phyloP scores from a whole-genome alignment of 2,888 invertebrate genomes.

The Ceriagrion tenellum region DNA sequence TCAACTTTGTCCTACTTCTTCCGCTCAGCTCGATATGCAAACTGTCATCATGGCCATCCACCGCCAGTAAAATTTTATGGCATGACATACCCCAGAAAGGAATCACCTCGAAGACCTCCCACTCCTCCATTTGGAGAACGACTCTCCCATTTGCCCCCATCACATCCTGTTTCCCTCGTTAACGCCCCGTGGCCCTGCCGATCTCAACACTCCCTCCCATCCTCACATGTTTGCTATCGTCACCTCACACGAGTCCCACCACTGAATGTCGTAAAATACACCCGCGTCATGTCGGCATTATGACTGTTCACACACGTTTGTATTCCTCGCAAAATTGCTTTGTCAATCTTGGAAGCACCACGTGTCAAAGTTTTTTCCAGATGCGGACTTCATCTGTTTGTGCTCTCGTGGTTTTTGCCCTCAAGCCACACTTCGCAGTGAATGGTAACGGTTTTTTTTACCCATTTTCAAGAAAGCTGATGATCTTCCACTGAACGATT shows the following conservation, averaged over 20 bases:
- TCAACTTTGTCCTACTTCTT: background rate
- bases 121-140: background rate
- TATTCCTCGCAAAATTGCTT: background rate
- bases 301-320: background rate
- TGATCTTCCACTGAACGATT: too few relatives aligned
- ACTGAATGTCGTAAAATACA: background rate
- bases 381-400: background rate
- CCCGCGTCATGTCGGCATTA: background rate
- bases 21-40: background rate
- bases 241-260: background rate
- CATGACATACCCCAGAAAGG: background rate
- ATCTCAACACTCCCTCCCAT: background rate
- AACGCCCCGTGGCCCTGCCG: background rate
- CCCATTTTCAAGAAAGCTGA: too few relatives aligned
- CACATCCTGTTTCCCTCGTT: background rate
- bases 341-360: background rate
- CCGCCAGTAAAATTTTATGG: background rate
- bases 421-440: too few relatives aligned
- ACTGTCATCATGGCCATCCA: background rate
- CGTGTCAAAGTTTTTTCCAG: background rate
- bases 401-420: too few relatives aligned
- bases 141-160: too few relatives aligned
- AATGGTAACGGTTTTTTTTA: too few relatives aligned
- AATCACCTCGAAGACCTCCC: background rate
- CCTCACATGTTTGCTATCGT: background rate